Evolutionary conservation across 2,113 vertebrate genomes (phyloP).

Genomic region (Dolichotis patagonum): DNA sequence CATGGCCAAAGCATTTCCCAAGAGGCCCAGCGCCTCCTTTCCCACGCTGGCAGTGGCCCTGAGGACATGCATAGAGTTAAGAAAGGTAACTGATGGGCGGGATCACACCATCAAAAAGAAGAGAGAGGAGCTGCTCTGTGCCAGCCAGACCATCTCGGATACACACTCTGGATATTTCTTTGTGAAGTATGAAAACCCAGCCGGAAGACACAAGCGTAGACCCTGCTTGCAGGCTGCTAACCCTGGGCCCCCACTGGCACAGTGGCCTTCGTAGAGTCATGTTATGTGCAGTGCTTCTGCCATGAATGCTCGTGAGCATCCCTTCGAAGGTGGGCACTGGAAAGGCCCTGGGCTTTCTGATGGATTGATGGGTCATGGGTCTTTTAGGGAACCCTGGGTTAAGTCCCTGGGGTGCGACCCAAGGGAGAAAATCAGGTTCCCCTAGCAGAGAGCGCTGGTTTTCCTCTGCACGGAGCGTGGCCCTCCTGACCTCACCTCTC

Average conservation of each 20-base stretch:
- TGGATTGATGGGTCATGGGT: neutral
- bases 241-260: neutral
- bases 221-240: neutral
- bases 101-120: neutral
- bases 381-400: neutral
- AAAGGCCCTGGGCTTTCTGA: neutral
- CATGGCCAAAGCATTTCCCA: neutral
- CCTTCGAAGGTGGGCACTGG: neutral
- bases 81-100: neutral
- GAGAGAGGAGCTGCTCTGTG: neutral
- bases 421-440: neutral
- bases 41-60: neutral
- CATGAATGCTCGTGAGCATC: neutral
- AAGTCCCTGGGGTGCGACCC: neutral
- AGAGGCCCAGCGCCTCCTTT: neutral
- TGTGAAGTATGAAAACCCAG: neutral
- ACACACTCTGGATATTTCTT: neutral
- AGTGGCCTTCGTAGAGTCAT: neutral
- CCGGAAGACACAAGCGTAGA: neutral
- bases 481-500: neutral
- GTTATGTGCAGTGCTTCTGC: neutral
- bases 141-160: neutral
- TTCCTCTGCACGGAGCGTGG: neutral
- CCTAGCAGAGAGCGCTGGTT: neutral
- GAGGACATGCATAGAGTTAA: neutral